phyloP scores from a whole-genome alignment of 2,888 invertebrate species.

The Eurytoma californica region DNA sequence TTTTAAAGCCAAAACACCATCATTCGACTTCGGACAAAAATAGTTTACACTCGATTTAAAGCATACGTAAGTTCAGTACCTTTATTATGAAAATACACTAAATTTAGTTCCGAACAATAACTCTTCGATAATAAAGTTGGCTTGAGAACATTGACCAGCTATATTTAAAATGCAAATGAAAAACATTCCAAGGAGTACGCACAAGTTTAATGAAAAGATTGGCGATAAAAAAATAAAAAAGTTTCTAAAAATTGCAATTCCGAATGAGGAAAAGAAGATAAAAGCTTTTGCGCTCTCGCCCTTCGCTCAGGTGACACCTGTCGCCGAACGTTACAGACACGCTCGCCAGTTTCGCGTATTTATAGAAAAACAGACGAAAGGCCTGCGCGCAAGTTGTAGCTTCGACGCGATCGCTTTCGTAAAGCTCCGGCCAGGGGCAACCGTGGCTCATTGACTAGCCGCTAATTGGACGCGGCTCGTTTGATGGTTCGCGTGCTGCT shows the following conservation, averaged over 20 bases:
- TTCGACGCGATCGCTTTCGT: neutral
- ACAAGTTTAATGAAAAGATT: neutral
- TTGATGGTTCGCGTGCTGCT: constrained; percentile 14
- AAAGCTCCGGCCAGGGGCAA: neutral
- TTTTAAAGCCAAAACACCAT: too few relatives aligned
- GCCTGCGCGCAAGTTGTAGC: neutral
- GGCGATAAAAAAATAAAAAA: constrained; percentile 5
- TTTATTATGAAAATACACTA: too few relatives aligned
- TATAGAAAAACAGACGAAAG: constrained; percentile 27
- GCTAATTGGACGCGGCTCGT: constrained; percentile 48
- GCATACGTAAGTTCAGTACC: too few relatives aligned
- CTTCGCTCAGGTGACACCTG: constrained; percentile 30
- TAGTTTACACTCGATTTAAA: too few relatives aligned
- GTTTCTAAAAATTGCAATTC: too few relatives aligned
- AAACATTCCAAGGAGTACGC: too few relatives aligned
- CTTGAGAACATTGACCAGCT: too few relatives aligned
- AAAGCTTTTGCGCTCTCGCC: neutral
- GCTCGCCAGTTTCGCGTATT: constrained; percentile 33
- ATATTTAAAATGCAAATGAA: too few relatives aligned
- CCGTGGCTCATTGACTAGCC: constrained; percentile 33
- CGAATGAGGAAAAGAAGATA: neutral
- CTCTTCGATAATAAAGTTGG: too few relatives aligned
- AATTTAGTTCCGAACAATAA: too few relatives aligned
- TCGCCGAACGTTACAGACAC: constrained; percentile 11
- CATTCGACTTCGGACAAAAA: too few relatives aligned